Evolutionary conservation across 2,888 invertebrate species (phyloP), one percentile per base, ranked within the genome.

Genomic region (Tolmerus cingulatus): DNA sequence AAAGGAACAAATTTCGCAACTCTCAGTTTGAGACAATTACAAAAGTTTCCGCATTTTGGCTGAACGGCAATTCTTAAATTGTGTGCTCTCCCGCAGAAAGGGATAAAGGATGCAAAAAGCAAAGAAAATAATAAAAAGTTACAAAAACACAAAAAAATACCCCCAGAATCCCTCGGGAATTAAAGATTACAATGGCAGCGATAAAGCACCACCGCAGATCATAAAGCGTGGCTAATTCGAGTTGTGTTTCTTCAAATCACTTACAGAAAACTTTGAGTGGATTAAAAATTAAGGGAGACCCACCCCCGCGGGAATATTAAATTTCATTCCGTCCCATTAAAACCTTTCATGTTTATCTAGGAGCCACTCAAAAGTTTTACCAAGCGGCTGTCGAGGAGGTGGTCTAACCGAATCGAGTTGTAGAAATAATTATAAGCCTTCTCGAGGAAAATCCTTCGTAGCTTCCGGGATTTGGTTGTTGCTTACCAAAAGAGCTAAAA

Each of bases 401-500:
- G 51, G n/a, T 16, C 51, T 51, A 51, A 66, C 23, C 12, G 66
- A 66, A 66, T 66, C 8, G 12, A 66, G 27, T 66, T 66, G 23
- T 82, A 37, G 51, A 82, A 55, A 81, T 81, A 81, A 82, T 57
- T 82, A n/a, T n/a, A 57, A 57, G 14, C 82, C 51, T 19, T 66
- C 51, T 51, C 37, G 5, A 81, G 30, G 30, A 27, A 81, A 81
- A 57, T 66, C 57, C n/a, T 57, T 82, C 82, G 19, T 57, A 57
- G 55, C 57, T 82, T 82, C 19, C 34, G 27, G 57, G 8, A 66
- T 82, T 57, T 82, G 12, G 27, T 76, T 82, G 12, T 30, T 9
- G 23, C 57, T 57, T 19, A 30, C 81, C 5, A 82, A 55, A 51
- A 82, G 37, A 34, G 40, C 27, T 23, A 9, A 40, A 23, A 78